Base-by-base conservation (phyloP, 2,888 invertebrate genomes). In the Pammene aurita region DNA sequence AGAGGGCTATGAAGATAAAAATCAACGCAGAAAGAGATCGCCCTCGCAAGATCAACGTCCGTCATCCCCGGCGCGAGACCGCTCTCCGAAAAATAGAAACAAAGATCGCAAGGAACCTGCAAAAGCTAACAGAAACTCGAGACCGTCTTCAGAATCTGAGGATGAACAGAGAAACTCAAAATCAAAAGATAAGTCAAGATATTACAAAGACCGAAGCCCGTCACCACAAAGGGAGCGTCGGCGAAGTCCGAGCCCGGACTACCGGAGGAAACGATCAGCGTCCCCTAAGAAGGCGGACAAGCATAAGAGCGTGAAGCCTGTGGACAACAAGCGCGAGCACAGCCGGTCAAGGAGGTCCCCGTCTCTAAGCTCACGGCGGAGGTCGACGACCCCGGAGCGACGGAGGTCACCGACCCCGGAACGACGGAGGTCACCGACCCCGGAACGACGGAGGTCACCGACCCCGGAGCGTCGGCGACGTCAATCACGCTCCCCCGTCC, bases 91-190 rank as follows among this genome's bases (percentile, higher is more conserved):
- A 74, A 74, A 75, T 16, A 66, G 80, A 60, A 86, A 77, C 73
- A 81, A 84, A 56, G 72, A 74, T n/a, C 80, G 80, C 2, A 85
- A 81, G 69, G 88, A 84, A 48, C 73, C 76, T 1, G 85, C 86
- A 11, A 85, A 81, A 72, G 74, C 78, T 66, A 76, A 85, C 70
- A 89, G 87, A 76, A 84, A 78, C 60, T 76, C 80, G 2, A 82
- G 74, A 69, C 70, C 78, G 0, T 83, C 87, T 0, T 84, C 88
- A 0, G 90, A 88, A 70, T 86, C 89, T 0, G 89, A 89, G 46
- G 50, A 77, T 0, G 89, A 89, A 71, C 77, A 78, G 6, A 86
- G 82, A 75, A 81, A 72, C 65, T 67, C 72, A 35, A 82, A 80
- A 70, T 70, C 74, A 9, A 84, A 82, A 72, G 79, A 74, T 66